phyloP scores from a whole-genome alignment of 2,797 vertebrate species.

The Mormyrops attenuatus region DNA sequence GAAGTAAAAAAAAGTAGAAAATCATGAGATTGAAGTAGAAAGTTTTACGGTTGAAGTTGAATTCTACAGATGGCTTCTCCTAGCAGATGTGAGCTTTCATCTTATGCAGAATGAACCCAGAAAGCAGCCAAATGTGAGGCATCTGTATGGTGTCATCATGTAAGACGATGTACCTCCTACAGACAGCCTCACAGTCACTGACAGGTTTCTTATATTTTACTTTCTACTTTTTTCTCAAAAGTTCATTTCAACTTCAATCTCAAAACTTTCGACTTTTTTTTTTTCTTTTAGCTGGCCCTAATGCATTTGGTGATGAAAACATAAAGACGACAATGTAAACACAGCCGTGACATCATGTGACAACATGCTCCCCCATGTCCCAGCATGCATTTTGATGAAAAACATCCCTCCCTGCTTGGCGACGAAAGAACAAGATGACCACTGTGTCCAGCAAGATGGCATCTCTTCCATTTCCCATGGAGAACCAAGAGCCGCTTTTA shows the following conservation, averaged over 20 bases:
- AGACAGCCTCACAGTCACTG: background rate
- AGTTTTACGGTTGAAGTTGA: background rate
- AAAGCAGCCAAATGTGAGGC: background rate
- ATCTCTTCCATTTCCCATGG: background rate
- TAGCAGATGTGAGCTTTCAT: background rate
- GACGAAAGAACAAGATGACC: background rate
- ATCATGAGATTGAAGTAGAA: background rate
- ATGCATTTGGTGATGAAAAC: background rate
- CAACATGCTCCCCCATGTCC: background rate
- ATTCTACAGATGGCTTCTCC: background rate
- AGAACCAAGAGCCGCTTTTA: background rate
- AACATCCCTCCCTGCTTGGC: background rate
- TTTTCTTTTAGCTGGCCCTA: background rate
- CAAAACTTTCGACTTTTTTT: background rate
- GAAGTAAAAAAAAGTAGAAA: background rate
- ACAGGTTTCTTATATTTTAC: background rate
- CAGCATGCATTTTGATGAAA: background rate
- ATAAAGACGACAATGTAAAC: background rate
- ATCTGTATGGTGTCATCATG: background rate
- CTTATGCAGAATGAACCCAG: background rate
- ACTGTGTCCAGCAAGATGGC: background rate
- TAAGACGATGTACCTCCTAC: background rate
- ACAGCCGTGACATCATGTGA: background rate
- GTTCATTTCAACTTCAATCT: background rate
- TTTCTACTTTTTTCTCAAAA: background rate